phyloP scores from a whole-genome alignment of 2,888 invertebrate species.

The Pecten maximus region DNA sequence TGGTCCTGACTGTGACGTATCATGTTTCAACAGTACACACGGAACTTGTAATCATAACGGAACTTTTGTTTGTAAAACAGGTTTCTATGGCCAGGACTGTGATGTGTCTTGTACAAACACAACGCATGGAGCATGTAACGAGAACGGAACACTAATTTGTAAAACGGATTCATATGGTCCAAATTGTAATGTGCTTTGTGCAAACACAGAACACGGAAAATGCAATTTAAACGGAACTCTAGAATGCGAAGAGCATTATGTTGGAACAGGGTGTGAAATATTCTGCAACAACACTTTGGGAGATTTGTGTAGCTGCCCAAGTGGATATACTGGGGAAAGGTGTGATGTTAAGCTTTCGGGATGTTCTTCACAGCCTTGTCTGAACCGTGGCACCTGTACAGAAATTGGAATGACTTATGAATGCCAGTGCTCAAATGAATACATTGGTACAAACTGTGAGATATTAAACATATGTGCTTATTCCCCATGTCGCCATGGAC shows the following conservation, averaged over 20 bases:
- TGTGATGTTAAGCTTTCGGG: not conserved
- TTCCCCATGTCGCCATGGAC: not conserved
- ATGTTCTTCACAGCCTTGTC: not conserved
- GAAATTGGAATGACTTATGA: not conserved
- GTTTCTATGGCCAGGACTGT: not conserved
- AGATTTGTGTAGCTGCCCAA: not conserved
- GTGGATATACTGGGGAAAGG: not conserved
- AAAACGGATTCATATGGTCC: no score
- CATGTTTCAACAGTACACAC: not conserved
- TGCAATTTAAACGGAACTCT: not conserved
- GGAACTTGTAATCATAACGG: not conserved
- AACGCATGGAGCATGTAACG: no score
- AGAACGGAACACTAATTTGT: no score
- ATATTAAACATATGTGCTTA: not conserved
- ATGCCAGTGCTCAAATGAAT: not conserved
- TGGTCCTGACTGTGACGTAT: no score
- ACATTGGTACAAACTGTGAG: not conserved
- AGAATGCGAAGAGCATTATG: no score
- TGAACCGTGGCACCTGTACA: not conserved
- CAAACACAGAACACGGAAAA: not conserved
- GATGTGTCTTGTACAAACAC: not conserved
- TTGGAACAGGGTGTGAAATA: no score
- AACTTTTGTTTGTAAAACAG: not conserved
- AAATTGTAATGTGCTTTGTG: no score
- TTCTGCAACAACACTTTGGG: no score